phyloP scores from a whole-genome alignment of 2,888 invertebrate species.

The Xanthia togata region DNA sequence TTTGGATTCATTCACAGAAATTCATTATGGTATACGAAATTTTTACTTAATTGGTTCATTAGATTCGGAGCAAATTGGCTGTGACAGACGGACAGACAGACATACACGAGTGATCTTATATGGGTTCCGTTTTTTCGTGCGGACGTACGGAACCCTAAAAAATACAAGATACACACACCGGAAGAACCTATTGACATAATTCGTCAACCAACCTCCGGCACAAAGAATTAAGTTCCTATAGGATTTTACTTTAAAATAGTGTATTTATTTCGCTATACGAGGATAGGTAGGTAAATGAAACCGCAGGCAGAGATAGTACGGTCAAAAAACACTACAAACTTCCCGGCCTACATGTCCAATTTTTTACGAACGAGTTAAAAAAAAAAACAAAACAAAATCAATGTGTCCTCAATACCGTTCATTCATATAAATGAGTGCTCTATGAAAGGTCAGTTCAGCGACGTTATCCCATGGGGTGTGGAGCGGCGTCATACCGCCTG shows the following conservation, averaged over 20 bases:
- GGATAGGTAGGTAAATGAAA: background rate
- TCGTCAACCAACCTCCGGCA: background rate
- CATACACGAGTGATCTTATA: too few species aligned
- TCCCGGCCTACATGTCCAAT: background rate
- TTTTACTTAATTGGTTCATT: too few species aligned
- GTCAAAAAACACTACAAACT: background rate
- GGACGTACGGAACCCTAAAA: too few species aligned
- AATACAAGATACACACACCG: too few species aligned
- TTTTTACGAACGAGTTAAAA: background rate
- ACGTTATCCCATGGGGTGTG: conserved; percentile 22
- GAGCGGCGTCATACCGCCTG: conserved; percentile 58
- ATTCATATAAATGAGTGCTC: conserved; percentile 17
- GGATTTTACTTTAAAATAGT: too few species aligned
- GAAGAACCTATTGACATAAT: background rate
- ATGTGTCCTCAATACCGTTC: background rate
- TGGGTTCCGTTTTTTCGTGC: too few species aligned
- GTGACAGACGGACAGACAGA: too few species aligned
- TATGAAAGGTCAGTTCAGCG: conserved; percentile 52
- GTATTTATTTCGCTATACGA: background rate
- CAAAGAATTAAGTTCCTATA: background rate
- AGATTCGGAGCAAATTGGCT: too few species aligned
- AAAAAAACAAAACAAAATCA: background rate
- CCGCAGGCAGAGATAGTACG: background rate
- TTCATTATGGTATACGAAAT: too few species aligned
- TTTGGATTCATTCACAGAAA: too few species aligned